Evolutionary conservation across 2,797 vertebrate species (phyloP), one percentile per base, ranked within the genome.

Genomic region (Carcharodon carcharias): DNA sequence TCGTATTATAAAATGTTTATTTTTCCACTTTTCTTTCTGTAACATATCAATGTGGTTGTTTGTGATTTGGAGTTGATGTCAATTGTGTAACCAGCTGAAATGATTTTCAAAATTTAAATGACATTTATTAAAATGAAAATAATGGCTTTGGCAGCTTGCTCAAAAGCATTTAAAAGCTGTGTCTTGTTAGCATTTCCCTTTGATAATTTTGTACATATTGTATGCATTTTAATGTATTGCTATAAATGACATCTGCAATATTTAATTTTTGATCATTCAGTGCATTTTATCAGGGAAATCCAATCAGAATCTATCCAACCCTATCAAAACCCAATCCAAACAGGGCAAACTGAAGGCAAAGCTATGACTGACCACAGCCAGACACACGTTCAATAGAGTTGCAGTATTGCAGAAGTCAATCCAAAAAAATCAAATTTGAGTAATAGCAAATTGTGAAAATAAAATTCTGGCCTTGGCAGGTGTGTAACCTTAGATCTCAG

Each of bases 151-250:
- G 69, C 69, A 77, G 69, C 69, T 77, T 6, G 54, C 50, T 73
- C 50, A n/a, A 58, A 73, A 56, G 50, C 31, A 95, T 95, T 95
- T 56, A 95, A 95, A 95, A 77, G 67, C 50, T 95, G 94, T 77
- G 94, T 95, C 94, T 77, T 95, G 69, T 95, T 71, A 77, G 94
- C 94, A 77, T 77, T 95, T 73, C 94, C 69, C 94, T 95, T 18
- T 73, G 94, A 95, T 95, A 95, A 69, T 95, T 95, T 95, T 69
- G 65, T 95, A 54, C 50, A 56, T 95, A 54, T 35, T 54, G 89
- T 63, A 92, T 92, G 50, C 67, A 54, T 95, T 95, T 95, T 40
- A 71, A 71, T 9, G 1, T 28, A 95, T 54, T 95, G 65, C 40
- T 69, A 54, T 93, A 95, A 95, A 50, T 95, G 67, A 77, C 35